Conservation (phyloP, 1,140 invertebrate genomes). For the Pararge aegeria region DNA sequence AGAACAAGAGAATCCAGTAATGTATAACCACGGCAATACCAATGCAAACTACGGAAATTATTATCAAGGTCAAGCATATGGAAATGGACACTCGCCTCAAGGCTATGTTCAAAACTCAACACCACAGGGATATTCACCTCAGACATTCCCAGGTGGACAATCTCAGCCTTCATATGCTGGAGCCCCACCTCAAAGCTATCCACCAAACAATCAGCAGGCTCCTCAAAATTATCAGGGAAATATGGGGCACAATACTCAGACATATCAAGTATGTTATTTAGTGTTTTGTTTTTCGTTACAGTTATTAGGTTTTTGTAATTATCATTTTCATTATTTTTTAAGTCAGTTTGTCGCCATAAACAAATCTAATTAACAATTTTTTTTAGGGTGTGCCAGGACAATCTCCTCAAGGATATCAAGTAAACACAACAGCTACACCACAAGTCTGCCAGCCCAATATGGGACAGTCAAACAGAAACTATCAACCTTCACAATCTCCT, state of each 20-base stretch:
- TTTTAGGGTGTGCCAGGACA: slow-evolving; percentile 58
- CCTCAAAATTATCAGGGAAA: slow-evolving; percentile 67
- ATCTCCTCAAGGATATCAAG: slow-evolving; percentile 62
- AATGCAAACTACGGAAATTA: slow-evolving; percentile 81
- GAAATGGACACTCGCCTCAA: slow-evolving; percentile 73
- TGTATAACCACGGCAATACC: slow-evolving; percentile 70
- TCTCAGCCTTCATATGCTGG: slow-evolving; percentile 56
- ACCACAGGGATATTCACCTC: slow-evolving; percentile 74
- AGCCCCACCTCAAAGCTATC: slow-evolving; percentile 53
- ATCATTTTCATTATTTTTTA: background rate
- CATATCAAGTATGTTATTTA: slow-evolving; percentile 56
- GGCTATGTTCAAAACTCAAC: slow-evolving; percentile 61
- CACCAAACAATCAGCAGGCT: slow-evolving; percentile 66
- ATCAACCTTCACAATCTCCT: slow-evolving; percentile 59
- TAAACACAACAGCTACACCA: slow-evolving; percentile 53
- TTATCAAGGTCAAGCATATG: slow-evolving; percentile 80
- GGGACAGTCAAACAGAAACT: slow-evolving; percentile 62
- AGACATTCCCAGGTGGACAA: slow-evolving; percentile 65
- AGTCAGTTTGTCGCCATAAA: too few relatives aligned
- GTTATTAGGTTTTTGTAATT: background rate
- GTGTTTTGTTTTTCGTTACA: background rate
- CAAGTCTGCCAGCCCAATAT: slow-evolving; percentile 59
- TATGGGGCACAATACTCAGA: slow-evolving; percentile 56
- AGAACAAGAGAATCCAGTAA: slow-evolving; percentile 69
- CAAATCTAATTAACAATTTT: background rate